Evolutionary conservation across 2,888 invertebrate species (phyloP).

Genomic region (Atherix ibis): DNA sequence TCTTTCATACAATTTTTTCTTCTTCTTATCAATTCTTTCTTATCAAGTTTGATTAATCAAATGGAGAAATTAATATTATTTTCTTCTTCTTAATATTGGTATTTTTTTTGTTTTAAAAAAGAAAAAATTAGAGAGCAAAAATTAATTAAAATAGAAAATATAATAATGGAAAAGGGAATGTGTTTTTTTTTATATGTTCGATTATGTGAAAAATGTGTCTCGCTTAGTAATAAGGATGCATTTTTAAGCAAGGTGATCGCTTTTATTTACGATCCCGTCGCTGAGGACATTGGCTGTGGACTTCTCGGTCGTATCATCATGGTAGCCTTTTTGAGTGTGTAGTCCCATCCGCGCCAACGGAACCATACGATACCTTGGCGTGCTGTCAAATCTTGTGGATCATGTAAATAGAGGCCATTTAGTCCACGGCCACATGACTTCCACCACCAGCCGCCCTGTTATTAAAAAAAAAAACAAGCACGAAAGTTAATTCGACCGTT

Average conservation of each 20-base stretch:
- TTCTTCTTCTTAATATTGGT: too few species aligned
- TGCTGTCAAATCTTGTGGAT: slow-evolving; percentile 78
- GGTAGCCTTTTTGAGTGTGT: slow-evolving; percentile 71
- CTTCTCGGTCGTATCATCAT: slow-evolving; percentile 77
- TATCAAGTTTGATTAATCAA: too few species aligned
- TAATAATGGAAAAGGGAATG: too few species aligned
- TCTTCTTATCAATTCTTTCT: too few species aligned
- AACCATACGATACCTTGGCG: slow-evolving; percentile 91
- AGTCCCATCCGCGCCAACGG: slow-evolving; percentile 91
- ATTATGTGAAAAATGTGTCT: not conserved
- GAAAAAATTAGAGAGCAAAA: too few species aligned
- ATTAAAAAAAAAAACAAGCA: slow-evolving; percentile 3
- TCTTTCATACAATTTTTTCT: too few species aligned
- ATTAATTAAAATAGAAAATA: too few species aligned
- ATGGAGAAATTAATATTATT: too few species aligned
- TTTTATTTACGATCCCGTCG: slow-evolving; percentile 4
- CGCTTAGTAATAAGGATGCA: not conserved
- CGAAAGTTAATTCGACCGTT: too few species aligned
- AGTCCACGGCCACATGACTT: slow-evolving; percentile 81
- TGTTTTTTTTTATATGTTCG: not conserved
- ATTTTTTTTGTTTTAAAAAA: too few species aligned
- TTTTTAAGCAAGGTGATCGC: not conserved
- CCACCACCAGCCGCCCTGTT: slow-evolving; percentile 84
- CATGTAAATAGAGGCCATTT: slow-evolving; percentile 76
- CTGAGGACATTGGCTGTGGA: slow-evolving; percentile 18